Percentiles rank a stretch among this genome's conserved stretches.
Evolutionary conservation across 2,797 vertebrate species (phyloP).

Genomic region (Lepilemur ruficaudatus): DNA sequence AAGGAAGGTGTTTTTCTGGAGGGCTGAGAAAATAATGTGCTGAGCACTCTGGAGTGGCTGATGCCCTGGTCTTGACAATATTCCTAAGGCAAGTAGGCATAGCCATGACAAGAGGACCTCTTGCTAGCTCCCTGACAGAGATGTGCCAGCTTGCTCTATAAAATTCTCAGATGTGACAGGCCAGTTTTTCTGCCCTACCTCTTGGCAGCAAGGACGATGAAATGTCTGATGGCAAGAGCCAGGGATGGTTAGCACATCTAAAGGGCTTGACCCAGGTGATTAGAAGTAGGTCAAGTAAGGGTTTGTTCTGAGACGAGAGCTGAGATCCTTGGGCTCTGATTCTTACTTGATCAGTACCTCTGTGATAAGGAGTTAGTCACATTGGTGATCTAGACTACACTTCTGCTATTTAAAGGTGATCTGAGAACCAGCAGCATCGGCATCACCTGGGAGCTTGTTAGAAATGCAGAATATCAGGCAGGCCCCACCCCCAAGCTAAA

Average conservation of each 20-base stretch:
- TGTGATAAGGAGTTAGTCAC: neutral
- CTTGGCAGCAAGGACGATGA: conserved; percentile 16
- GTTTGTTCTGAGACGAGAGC: neutral
- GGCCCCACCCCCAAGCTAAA: neutral
- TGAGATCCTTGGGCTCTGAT: neutral
- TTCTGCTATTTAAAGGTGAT: neutral
- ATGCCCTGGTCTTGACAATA: neutral
- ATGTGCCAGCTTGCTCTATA: neutral
- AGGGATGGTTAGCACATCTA: neutral
- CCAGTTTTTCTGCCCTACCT: neutral
- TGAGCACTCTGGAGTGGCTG: neutral
- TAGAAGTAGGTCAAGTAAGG: neutral
- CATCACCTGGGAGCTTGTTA: conserved; percentile 17
- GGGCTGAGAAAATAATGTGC: neutral
- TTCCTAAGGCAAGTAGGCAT: neutral
- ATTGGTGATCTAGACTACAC: neutral
- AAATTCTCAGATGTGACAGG: neutral
- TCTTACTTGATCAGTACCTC: neutral
- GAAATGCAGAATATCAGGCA: neutral
- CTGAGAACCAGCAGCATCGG: neutral
- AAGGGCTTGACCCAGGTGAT: neutral
- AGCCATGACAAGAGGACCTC: neutral
- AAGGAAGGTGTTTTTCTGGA: neutral
- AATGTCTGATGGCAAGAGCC: conserved; percentile 25
- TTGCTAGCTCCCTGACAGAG: neutral